Base-by-base conservation (phyloP, 2,113 vertebrate genomes). In the Lepidothrix coronata region DNA sequence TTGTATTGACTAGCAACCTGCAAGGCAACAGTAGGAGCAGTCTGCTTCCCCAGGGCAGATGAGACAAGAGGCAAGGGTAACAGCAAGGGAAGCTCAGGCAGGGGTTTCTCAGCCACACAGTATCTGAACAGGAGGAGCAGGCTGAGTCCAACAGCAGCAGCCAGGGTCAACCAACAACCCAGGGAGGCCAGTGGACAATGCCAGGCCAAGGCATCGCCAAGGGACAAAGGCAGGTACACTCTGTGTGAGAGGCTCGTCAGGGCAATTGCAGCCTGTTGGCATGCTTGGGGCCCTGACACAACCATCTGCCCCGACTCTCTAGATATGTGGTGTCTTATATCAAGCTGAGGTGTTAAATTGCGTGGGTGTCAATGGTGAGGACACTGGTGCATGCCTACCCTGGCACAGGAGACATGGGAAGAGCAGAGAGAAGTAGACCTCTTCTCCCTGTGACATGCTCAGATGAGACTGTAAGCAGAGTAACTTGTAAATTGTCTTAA, bases 201-300 rank as follows among this genome's bases (percentile, higher is more conserved):
- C 14, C 46, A 71, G 46, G 19, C 37, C 46, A n/a, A 10, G 1
- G 2, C n/a, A 6, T 19, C 17, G n/a, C 18, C 13, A 44, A 46
- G 77, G 44, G 20, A 30, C 35, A 68, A 67, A 24, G 14, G 15
- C 48, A 46, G 76, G 6, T 37, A 14, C 3, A 2, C 10, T 20
- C 3, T 12, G 14, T 6, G 1, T 8, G 14, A 71, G 65, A 58
- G 22, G 31, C 8, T 80, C 51, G 19, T 46, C 55, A 21, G 55
- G 58, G 48, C 41, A n/a, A 12, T 61, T 44, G 6, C 8, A 73
- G 37, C 19, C 21, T 51, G 43, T 24, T 51, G 57, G 30, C 0
- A 3, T 11, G 3, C 46, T 67, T 0, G 0, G 22, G 44, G 44
- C 24, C 30, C 33, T 61, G 57, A 16, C 62, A 20, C 0, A 5